Evolutionary conservation across 2,888 invertebrate species (phyloP).

Genomic region (Neoscelio sp.): DNA sequence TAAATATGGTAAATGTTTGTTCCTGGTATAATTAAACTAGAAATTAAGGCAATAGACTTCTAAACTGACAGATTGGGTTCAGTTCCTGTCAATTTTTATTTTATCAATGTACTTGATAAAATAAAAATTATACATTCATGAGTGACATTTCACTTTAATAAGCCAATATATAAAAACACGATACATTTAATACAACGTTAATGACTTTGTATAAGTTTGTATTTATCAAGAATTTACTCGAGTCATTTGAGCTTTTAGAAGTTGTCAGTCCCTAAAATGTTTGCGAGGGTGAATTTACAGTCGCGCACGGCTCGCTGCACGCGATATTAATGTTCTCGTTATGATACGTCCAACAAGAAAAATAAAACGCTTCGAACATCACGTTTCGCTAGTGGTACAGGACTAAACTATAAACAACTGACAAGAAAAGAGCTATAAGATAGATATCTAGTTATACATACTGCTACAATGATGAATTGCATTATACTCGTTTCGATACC

Average conservation of each 20-base stretch:
- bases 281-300: conserved; percentile 55
- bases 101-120: no score
- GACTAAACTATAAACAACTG: conserved; percentile 44
- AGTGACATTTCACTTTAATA: no score
- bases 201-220: conserved; percentile 45
- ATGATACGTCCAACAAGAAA: conserved; percentile 65
- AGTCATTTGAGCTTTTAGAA: conserved; percentile 64
- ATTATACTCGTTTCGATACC: neutral
- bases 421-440: conserved; percentile 32
- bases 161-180: conserved; percentile 35
- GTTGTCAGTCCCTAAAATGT: conserved; percentile 57
- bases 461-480: conserved; percentile 24
- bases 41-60: no score
- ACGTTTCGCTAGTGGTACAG: conserved; percentile 29
- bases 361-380: conserved; percentile 50
- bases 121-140: no score
- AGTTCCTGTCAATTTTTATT: no score
- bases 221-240: conserved; percentile 63
- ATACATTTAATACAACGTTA: conserved; percentile 34
- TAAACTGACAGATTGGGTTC: no score
- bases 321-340: conserved; percentile 76
- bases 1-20: no score
- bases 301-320: conserved; percentile 69
- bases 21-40: no score
- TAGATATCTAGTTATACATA: conserved; percentile 29